A percentile compares a stretch with the other conserved stretches of the same genome.
phyloP scores from a whole-genome alignment of 2,113 vertebrate genomes.

The Carollia perspicillata region DNA sequence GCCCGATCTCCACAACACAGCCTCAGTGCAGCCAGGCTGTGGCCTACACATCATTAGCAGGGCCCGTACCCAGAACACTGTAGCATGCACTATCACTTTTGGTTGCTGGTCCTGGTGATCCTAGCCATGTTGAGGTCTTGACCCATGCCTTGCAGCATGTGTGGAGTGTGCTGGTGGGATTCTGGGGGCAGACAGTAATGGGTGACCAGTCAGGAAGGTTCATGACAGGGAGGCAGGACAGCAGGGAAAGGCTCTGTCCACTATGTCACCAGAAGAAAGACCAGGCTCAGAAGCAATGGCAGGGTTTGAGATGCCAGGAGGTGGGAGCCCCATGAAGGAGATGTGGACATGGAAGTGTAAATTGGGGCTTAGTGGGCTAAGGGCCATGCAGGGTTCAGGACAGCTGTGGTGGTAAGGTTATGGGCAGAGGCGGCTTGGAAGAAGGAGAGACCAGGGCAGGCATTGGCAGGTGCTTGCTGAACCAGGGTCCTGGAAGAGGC shows the following conservation, averaged over 20 bases:
- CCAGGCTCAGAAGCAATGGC: not conserved
- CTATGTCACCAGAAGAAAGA: not conserved
- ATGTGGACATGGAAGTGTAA: rapidly evolving
- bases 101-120: rapidly evolving
- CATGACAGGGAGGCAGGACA: rapidly evolving
- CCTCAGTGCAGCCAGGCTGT: too few relatives aligned
- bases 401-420: not conserved
- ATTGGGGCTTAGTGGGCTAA: not conserved
- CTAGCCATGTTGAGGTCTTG: rapidly evolving
- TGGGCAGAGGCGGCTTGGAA: rapidly evolving
- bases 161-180: rapidly evolving
- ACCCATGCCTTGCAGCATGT: rapidly evolving
- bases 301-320: not conserved
- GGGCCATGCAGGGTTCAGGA: too few relatives aligned
- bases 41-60: rapidly evolving
- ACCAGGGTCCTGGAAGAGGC: not conserved
- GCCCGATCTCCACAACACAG: not conserved
- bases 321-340: not conserved
- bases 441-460: not conserved
- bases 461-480: not conserved
- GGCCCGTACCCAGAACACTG: rapidly evolving
- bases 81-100: not conserved
- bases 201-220: rapidly evolving
- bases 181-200: not conserved
- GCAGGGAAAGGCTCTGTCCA: not conserved